phyloP scores from a whole-genome alignment of 1,140 invertebrate species.

The Caenorhabditis elegans region DNA sequence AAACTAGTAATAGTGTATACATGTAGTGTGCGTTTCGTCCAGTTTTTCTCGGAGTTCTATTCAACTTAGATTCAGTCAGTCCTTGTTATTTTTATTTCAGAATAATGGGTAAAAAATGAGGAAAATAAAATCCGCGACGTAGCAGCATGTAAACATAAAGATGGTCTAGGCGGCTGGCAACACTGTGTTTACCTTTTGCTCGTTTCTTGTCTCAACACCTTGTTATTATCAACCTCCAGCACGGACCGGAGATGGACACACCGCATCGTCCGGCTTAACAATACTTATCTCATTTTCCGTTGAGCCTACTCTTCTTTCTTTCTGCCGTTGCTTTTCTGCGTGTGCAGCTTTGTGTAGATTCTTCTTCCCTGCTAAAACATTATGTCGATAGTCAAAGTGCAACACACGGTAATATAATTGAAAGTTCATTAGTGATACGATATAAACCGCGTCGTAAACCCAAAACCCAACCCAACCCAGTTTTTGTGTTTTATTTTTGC shows the following conservation, averaged over 20 bases:
- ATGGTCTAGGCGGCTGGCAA: not conserved
- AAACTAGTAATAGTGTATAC: not conserved
- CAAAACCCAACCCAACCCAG: not conserved
- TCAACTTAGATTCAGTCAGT: too few species aligned
- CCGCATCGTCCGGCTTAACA: not conserved
- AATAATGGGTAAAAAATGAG: too few species aligned
- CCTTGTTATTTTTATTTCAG: too few species aligned
- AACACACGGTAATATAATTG: not conserved
- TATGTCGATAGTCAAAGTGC: not conserved
- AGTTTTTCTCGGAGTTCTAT: not conserved
- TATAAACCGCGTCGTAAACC: not conserved
- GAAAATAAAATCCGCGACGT: not conserved
- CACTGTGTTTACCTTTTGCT: not conserved
- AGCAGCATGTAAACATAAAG: not conserved
- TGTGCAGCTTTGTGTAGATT: not conserved
- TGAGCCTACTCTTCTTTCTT: not conserved
- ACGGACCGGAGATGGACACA: constrained; percentile 5
- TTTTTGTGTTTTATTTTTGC: not conserved
- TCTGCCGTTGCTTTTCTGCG: not conserved
- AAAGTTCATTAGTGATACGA: constrained; percentile 7
- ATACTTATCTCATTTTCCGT: constrained; percentile 27
- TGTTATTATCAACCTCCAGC: constrained; percentile 7
- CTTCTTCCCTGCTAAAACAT: not conserved
- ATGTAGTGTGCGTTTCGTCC: not conserved
- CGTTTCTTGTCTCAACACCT: not conserved